A percentile compares a stretch with the other conserved stretches of the same genome.
These are phyloP conservation scores for Synergus laeviventris DNA, from an alignment of 2,888 invertebrate genomes.

Conservation along the genomic window DNA sequence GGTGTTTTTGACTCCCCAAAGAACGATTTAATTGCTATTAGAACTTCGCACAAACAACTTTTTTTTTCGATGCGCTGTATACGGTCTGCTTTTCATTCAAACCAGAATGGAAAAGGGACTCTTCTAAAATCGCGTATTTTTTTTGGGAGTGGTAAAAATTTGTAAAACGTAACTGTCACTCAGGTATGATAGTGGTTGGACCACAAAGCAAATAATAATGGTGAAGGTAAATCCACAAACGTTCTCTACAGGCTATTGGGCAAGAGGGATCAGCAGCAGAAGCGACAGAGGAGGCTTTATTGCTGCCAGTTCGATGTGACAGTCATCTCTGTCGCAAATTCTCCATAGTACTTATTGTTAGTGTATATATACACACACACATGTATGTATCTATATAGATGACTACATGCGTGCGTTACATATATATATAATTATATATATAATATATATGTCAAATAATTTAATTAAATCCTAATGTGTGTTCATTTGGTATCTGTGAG, in stretches of 20 bases:
- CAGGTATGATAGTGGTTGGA: neutral
- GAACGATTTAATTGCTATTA: no score
- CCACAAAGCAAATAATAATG: constrained; percentile 20
- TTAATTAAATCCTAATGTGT: neutral
- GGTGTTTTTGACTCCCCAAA: no score
- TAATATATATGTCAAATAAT: neutral
- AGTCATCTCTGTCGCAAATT: constrained; percentile 21
- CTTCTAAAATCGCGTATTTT: neutral
- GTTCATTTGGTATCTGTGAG: no score
- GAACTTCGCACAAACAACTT: no score
- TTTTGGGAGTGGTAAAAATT: neutral
- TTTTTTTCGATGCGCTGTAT: no score
- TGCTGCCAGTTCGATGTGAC: constrained; percentile 32
- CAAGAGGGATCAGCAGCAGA: constrained; percentile 1
- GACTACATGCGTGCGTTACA: no score
- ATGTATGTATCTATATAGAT: neutral
- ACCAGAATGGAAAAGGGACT: neutral
- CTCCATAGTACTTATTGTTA: neutral
- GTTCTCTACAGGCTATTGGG: constrained; percentile 16
- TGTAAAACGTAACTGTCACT: neutral
- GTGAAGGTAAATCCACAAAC: constrained; percentile 16
- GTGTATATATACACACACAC: no score
- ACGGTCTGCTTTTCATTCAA: neutral
- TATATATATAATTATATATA: no score
- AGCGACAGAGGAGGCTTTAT: constrained; percentile 28